Base-by-base conservation (phyloP, 2,888 invertebrate species). In the Zele albiditarsus region DNA sequence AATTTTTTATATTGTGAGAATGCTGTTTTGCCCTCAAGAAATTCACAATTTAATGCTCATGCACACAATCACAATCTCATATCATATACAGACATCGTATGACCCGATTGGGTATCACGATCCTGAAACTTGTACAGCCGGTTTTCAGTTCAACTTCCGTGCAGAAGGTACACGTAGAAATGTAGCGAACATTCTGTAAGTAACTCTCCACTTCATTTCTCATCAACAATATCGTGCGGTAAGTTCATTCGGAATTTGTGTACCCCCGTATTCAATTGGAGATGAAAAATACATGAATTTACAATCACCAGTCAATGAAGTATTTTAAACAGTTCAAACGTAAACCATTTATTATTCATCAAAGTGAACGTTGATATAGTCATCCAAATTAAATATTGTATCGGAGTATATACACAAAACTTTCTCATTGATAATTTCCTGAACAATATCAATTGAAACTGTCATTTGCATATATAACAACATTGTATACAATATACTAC, bases 121-220 rank as follows among this genome's bases (percentile, higher is more conserved):
- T 57, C 69, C 31, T 53, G 65, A 68, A 72, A 72, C 57, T 63
- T 20, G 68, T 25, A 69, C 38, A 53, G 57, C 73, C 57, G 65
- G 76, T 76, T 76, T 58, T 16, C n/a, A 38, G 38, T 53, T 68
- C 53, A 16, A 67, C 27, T n/a, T 49, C 68, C 49, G 68, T 31
- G 12, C 68, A 68, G 49, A 67, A 28, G 53, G 53, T 68, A 31
- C 20, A 28, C 53, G 27, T 10, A 31, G 53, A 53, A 38, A 20
- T 20, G 46, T 53, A 53, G 6, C 20, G 20, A 53, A 53, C 53
- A 53, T n/a, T 53, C 53, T 20, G 10, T 20, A 20, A 8, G 53
- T 53, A 20, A 53, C n/a, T 53, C 20, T 53, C 20, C 20, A 53
- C 2, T 53, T 23, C 20, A 53, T 53, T 23, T n/a, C 20, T 20